Evolutionary conservation across 2,888 invertebrate species (phyloP), one percentile per base, ranked within the genome.

Genomic region (Schizotus pectinicornis): DNA sequence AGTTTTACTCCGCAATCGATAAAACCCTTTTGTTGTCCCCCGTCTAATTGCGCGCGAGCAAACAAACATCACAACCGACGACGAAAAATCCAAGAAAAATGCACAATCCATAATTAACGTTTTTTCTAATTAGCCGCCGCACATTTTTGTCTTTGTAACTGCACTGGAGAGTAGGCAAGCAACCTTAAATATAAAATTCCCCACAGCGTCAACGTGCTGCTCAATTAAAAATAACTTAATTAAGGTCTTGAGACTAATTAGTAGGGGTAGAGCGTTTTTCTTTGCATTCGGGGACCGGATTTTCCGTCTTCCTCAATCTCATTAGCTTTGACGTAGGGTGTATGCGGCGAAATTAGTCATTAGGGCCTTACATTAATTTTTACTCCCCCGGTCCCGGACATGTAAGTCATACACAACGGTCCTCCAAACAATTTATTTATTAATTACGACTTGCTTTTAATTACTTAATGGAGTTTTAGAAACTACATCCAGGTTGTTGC

Each of bases 181-280:
- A 68, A 59, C 67, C 66, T 64, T 65, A 65, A 67, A 65, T 62
- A 65, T 62, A 54, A 67, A 71, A 73, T 63, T 69, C 72, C 70
- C 71, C 61, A 55, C 64, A 67, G 67, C 70, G 67, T 65, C 66
- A 66, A 67, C 65, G 71, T 56, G 60, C 63, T 81, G 81, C 83
- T 84, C 83, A 83, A 84, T 84, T 84, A 84, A 85, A 85, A 84
- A 84, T 84, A 83, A 84, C 84, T 84, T 84, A 84, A 84, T 85
- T 85, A 84, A 83, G 83, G 82, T 84, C 84, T 85, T 84, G 83
- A 83, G 82, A 81, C 84, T 85, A 85, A 85, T 85, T 85, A 84
- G 83, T 80, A 80, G 67, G 22, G 78, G 77, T 77, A 76, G 75
- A 22, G 78, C 75, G 67, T 72, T 73, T 74, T 74, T 71, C 73